These are phyloP conservation scores for Piscicola geometra DNA, from an alignment of 2,888 invertebrate genomes.

Conservation along the genomic window DNA sequence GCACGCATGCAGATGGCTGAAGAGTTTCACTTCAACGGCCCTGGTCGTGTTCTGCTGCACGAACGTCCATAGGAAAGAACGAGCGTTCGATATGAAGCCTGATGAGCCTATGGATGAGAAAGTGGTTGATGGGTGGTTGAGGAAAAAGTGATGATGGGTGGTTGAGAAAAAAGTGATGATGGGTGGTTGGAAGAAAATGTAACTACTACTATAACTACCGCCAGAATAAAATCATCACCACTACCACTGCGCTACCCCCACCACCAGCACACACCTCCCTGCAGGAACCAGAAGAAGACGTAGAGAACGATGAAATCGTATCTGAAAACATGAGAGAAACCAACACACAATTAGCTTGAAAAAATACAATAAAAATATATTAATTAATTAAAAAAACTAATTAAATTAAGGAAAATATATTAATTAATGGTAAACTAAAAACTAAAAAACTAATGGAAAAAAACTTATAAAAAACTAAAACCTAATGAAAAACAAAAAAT, in stretches of 20 bases:
- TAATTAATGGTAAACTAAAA: not conserved
- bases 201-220: no score
- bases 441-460: not conserved
- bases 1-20: constrained; percentile 74
- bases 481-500: not conserved
- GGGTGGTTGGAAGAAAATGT: no score
- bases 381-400: no score
- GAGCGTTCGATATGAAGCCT: constrained; percentile 82
- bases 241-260: not conserved
- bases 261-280: constrained; percentile 67
- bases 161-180: no score
- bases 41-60: constrained; percentile 92
- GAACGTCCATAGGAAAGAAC: constrained; percentile 87
- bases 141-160: no score
- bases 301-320: constrained; percentile 87
- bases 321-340: no score
- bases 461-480: not conserved
- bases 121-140: no score
- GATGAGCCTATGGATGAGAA: constrained; percentile 47
- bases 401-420: not conserved
- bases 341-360: no score
- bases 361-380: no score
- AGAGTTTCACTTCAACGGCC: constrained; percentile 80
- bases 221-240: no score
- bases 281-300: constrained; percentile 81